Percentiles rank a stretch among this genome's conserved stretches.
Conservation (phyloP, 2,888 invertebrate species). For the Augochlorella aurata region DNA sequence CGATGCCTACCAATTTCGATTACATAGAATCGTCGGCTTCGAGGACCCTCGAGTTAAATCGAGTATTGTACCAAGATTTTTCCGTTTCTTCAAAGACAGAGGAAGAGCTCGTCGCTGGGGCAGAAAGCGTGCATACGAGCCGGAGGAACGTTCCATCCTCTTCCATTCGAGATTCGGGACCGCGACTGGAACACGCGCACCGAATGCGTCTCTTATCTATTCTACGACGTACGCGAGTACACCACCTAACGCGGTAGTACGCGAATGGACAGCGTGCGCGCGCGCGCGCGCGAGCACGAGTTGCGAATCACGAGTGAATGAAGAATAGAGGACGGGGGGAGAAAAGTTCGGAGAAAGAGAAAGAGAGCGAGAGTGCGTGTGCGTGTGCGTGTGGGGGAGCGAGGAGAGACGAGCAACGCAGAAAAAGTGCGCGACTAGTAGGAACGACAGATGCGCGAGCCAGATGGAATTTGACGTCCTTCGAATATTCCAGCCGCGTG, state of each 20-base stretch:
- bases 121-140: neutral
- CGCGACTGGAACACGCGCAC: neutral
- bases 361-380: conserved; percentile 15
- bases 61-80: neutral
- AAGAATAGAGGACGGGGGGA: neutral
- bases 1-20: neutral
- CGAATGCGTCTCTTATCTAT: conserved; percentile 6
- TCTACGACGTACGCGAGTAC: neutral
- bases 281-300: conserved; percentile 4
- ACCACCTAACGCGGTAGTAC: neutral
- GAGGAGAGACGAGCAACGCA: neutral
- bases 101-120: neutral
- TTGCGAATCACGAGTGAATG: neutral
- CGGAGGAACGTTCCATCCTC: neutral
- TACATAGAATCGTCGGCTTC: neutral
- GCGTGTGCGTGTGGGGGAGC: conserved; percentile 16
- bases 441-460: conserved; percentile 18
- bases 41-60: neutral
- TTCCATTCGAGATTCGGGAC: too few species aligned
- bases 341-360: neutral
- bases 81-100: neutral
- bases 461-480: conserved; percentile 5
- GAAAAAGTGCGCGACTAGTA: conserved; percentile 10
- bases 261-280: conserved; percentile 29
- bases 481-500: neutral